Base-by-base conservation (phyloP, 2,113 vertebrate species). In the Ceyx cyanopectus region DNA sequence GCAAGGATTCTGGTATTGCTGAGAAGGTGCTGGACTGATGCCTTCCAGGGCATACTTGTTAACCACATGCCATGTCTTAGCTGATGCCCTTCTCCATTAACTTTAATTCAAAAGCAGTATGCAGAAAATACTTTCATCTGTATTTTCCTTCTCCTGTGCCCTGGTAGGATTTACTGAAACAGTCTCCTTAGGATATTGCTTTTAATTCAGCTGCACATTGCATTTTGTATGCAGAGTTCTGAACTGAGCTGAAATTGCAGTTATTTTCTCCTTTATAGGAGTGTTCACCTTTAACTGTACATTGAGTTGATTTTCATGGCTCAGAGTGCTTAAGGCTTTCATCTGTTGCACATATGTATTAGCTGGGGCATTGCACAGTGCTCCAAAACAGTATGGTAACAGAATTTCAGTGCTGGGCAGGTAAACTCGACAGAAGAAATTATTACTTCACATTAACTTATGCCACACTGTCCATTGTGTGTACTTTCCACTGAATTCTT, bases 161-260 rank as follows among this genome's bases (percentile, higher is more conserved):
- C 61, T 41, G 51, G 24, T 23, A 73, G 43, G 78, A 51, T 78
- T 83, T 93, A 57, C 48, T 76, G 77, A 73, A 83, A 30, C 30
- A 30, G 17, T 57, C 69, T 76, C 46, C 56, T 73, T 58, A 65
- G 70, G 37, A 69, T 89, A 57, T 14, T 75, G 34, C 41, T 79
- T 87, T 81, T 69, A 79, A 69, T 93, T 90, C 45, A 73, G 27
- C 41, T 53, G 16, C 10, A 1, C 22, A 2, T 54, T 54, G 30
- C 89, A 61, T 89, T 92, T 90, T 54, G 65, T 54, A 43, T 0
- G 1, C 37, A 81, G 37, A 58, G 24, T 57, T 87, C 62, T 76
- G 63, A 80, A 90, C 12, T 66, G 54, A 70, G 72, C 45, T 62
- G 77, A 84, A 95, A 88, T 89, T 43, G 77, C 65, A 72, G 70